phyloP scores from a whole-genome alignment of 2,113 vertebrate genomes.

The Phrynocephalus versicolor region DNA sequence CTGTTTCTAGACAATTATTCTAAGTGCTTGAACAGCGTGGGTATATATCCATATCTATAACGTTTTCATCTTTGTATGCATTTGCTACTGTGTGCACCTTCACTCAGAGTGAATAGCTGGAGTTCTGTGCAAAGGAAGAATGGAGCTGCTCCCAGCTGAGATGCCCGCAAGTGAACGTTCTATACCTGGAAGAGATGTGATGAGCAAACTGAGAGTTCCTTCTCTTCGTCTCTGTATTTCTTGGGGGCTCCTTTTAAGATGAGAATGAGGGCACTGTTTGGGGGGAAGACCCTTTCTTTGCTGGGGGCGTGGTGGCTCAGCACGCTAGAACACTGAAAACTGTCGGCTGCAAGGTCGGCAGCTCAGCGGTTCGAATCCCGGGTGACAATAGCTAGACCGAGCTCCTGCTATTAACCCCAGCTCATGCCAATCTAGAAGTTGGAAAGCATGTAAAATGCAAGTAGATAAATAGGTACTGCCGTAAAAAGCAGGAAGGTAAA shows the following conservation, averaged over 20 bases:
- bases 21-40: slow-evolving; percentile 46
- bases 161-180: not conserved
- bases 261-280: not conserved
- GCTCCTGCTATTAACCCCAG: no score
- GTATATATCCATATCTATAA: slow-evolving; percentile 21
- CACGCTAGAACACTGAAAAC: no score
- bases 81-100: not conserved
- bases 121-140: not conserved
- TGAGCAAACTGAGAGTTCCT: not conserved
- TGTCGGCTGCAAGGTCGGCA: no score
- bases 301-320: no score
- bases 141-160: not conserved
- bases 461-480: no score
- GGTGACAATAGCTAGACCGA: no score
- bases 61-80: not conserved
- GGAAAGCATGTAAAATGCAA: no score
- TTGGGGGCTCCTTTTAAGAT: not conserved
- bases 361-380: no score
- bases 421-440: no score
- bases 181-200: not conserved
- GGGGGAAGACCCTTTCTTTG: no score
- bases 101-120: slow-evolving; percentile 6
- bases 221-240: not conserved
- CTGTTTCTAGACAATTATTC: slow-evolving; percentile 18
- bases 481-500: no score